A percentile compares a stretch with the other conserved stretches of the same genome.
Evolutionary conservation across 2,113 vertebrate species (phyloP).

Genomic region (Percina caprodes): DNA sequence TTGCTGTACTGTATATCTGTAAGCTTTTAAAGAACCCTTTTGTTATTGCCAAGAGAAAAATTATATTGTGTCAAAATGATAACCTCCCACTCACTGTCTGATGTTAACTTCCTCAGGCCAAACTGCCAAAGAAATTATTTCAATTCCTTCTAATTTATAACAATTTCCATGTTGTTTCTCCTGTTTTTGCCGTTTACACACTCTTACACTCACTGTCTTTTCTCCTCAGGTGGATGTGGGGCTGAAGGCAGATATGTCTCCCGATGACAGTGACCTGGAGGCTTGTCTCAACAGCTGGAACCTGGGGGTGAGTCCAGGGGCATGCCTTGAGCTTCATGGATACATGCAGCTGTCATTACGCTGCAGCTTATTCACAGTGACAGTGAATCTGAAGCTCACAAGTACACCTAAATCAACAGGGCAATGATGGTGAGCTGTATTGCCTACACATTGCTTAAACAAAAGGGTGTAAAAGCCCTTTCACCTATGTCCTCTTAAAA

Average conservation of each 20-base stretch:
- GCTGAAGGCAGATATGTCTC: slow-evolving; percentile 70
- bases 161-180: slow-evolving; percentile 10
- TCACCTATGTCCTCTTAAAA: slow-evolving; percentile 37
- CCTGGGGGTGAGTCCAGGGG: slow-evolving; percentile 89
- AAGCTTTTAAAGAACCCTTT: slow-evolving; percentile 48
- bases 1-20: slow-evolving; percentile 52
- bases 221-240: slow-evolving; percentile 81
- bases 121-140: slow-evolving; percentile 57
- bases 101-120: slow-evolving; percentile 47
- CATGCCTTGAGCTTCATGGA: slow-evolving; percentile 45
- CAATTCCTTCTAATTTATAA: slow-evolving; percentile 46
- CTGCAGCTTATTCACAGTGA: slow-evolving; percentile 16
- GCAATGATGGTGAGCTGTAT: background rate
- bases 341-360: slow-evolving; percentile 48
- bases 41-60: slow-evolving; percentile 61
- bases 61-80: slow-evolving; percentile 56
- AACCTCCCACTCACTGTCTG: slow-evolving; percentile 48
- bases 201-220: background rate
- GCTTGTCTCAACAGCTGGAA: slow-evolving; percentile 95
- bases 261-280: slow-evolving; percentile 92
- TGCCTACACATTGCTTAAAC: slow-evolving; percentile 1
- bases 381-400: slow-evolving; percentile 8
- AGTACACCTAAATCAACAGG: slow-evolving; percentile 8
- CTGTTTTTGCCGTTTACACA: slow-evolving; percentile 20
- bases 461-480: slow-evolving; percentile 10